A percentile compares a stretch with the other conserved stretches of the same genome.
These are phyloP conservation scores for Drosophila bifasciata DNA, from an alignment of 1,140 invertebrate species.

Conservation along the genomic window DNA sequence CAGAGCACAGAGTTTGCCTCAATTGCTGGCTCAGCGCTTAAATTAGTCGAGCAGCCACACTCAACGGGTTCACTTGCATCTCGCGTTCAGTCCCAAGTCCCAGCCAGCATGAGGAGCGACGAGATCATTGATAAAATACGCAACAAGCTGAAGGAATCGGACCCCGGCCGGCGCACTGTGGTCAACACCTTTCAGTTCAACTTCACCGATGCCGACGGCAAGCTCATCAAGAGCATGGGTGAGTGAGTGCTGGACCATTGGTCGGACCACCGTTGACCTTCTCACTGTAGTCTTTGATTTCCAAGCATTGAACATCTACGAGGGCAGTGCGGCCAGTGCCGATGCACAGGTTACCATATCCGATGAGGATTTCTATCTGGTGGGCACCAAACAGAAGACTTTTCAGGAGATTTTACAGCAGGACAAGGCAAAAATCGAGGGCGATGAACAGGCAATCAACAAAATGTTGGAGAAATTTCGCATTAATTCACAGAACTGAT, in stretches of 20 bases:
- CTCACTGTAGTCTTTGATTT: constrained; percentile 79
- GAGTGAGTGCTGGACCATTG: constrained; percentile 44
- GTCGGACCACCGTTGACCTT: constrained; percentile 33
- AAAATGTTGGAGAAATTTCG: constrained; percentile 80
- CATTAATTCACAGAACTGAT: constrained; percentile 56
- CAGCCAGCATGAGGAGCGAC: constrained; percentile 71
- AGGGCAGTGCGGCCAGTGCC: constrained; percentile 55
- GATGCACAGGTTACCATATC: constrained; percentile 73
- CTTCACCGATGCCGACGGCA: constrained; percentile 76
- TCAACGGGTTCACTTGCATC: constrained; percentile 44
- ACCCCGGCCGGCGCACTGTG: constrained; percentile 71
- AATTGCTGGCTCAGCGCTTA: constrained; percentile 51
- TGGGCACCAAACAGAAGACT: constrained; percentile 70
- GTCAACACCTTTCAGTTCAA: constrained; percentile 80
- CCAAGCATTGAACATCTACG: constrained; percentile 81
- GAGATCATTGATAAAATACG: constrained; percentile 81
- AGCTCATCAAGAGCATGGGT: constrained; percentile 80
- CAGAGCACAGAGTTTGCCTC: constrained; percentile 63
- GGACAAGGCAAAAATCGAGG: constrained; percentile 69
- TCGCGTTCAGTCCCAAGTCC: too few species aligned
- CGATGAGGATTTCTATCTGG: constrained; percentile 77
- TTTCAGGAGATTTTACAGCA: constrained; percentile 68
- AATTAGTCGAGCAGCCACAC: constrained; percentile 62
- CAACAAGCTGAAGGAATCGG: constrained; percentile 76
- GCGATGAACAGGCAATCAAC: constrained; percentile 71